Evolutionary conservation across 2,797 vertebrate genomes (phyloP).

Genomic region (Squalus acanthias): DNA sequence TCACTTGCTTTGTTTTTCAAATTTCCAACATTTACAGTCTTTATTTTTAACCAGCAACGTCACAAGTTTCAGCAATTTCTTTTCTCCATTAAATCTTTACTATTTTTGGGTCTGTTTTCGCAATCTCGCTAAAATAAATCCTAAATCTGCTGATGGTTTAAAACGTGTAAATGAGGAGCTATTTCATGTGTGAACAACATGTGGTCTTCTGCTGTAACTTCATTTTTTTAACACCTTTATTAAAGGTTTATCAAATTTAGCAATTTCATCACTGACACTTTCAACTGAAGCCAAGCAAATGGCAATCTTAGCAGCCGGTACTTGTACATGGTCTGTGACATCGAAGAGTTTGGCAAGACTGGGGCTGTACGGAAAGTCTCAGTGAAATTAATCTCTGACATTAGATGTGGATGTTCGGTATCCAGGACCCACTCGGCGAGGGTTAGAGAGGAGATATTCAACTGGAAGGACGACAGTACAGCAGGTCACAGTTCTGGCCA

Average conservation of each 20-base stretch:
- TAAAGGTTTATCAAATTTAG: neutral
- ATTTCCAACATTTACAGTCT: neutral
- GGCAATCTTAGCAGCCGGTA: neutral
- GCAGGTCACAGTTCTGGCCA: neutral
- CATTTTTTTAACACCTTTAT: neutral
- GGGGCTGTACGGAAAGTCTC: neutral
- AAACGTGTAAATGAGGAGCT: neutral
- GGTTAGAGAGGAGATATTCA: neutral
- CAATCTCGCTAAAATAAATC: neutral
- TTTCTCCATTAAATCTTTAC: neutral
- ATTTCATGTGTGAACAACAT: neutral
- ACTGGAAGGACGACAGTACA: neutral
- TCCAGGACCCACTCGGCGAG: neutral
- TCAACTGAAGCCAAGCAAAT: neutral
- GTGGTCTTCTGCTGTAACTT: neutral
- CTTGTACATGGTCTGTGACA: neutral
- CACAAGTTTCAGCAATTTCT: neutral
- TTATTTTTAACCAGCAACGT: neutral
- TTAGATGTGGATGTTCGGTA: neutral
- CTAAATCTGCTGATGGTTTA: constrained; percentile 23
- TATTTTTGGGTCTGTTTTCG: constrained; percentile 13
- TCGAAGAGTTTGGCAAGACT: neutral
- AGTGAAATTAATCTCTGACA: neutral
- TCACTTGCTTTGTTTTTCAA: neutral
- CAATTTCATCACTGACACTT: neutral